Evolutionary conservation across 1,140 invertebrate genomes (phyloP).

Genomic region (Capitella teleta): DNA sequence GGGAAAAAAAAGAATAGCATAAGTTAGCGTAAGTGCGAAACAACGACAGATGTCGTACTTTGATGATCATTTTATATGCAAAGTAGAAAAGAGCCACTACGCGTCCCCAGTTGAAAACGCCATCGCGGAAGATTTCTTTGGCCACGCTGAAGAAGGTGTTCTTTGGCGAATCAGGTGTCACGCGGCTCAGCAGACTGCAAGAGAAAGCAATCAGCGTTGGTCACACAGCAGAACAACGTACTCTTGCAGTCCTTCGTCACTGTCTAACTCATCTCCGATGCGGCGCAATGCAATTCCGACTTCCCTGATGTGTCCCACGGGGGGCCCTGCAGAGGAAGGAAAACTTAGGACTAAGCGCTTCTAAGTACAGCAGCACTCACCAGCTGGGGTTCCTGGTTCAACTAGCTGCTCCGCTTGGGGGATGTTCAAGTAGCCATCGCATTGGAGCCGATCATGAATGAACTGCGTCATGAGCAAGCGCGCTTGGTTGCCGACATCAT

Average conservation of each 20-base stretch:
- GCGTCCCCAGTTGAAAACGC: constrained; percentile 36
- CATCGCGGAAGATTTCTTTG: constrained; percentile 33
- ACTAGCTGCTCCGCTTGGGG: constrained; percentile 20
- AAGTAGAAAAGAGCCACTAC: constrained; percentile 39
- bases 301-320: constrained; percentile 24
- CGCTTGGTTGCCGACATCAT: constrained; percentile 31
- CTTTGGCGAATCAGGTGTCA: constrained; percentile 29
- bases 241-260: constrained; percentile 32
- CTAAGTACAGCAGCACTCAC: constrained; percentile 8
- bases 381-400: constrained; percentile 31
- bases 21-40: neutral
- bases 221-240: constrained; percentile 11
- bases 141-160: constrained; percentile 35
- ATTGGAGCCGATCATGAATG: constrained; percentile 25
- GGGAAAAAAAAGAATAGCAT: constrained; percentile 14
- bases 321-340: neutral
- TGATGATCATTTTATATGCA: constrained; percentile 38
- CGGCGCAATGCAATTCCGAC: constrained; percentile 29
- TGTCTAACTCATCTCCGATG: constrained; percentile 39
- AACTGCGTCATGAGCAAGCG: constrained; percentile 27
- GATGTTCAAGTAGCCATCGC: constrained; percentile 18
- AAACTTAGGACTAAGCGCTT: neutral
- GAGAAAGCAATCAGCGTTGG: neutral
- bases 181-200: constrained; percentile 25
- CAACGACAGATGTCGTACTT: constrained; percentile 20